These are phyloP conservation scores for Clepsis dumicolana DNA, from an alignment of 2,888 invertebrate genomes.

Conservation along the genomic window DNA sequence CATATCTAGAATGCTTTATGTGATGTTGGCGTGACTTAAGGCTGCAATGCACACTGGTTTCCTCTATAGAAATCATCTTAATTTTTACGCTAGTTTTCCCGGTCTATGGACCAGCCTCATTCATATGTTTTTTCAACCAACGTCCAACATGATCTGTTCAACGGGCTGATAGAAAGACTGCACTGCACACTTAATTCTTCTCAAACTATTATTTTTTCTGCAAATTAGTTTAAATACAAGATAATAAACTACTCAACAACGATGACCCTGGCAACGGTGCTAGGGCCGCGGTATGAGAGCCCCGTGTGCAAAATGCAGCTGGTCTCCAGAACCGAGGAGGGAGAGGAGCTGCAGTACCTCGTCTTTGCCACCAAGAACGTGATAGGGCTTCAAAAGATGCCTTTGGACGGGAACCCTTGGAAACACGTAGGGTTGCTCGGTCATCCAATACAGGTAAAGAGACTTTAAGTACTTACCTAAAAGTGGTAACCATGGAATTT, in stretches of 20 bases:
- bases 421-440: conserved; percentile 87
- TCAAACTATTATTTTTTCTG: background rate
- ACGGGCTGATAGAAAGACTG: background rate
- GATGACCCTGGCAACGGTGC: conserved; percentile 88
- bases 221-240: conserved; percentile 88
- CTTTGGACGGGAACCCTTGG: conserved; percentile 92
- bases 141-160: background rate
- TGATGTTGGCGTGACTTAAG: too few species aligned
- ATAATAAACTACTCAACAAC: conserved; percentile 87
- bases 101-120: too few species aligned
- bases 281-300: conserved; percentile 89
- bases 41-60: background rate
- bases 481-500: too few species aligned
- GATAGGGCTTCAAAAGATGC: conserved; percentile 89
- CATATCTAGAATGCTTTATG: too few species aligned
- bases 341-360: conserved; percentile 75
- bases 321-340: conserved; percentile 59
- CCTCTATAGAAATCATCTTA: background rate
- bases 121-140: background rate
- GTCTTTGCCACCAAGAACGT: conserved; percentile 88
- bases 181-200: background rate
- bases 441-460: conserved; percentile 87
- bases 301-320: conserved; percentile 83
- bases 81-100: background rate
- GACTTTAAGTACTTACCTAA: background rate